phyloP scores from a whole-genome alignment of 2,113 vertebrate genomes.

The Callionymus lyra region DNA sequence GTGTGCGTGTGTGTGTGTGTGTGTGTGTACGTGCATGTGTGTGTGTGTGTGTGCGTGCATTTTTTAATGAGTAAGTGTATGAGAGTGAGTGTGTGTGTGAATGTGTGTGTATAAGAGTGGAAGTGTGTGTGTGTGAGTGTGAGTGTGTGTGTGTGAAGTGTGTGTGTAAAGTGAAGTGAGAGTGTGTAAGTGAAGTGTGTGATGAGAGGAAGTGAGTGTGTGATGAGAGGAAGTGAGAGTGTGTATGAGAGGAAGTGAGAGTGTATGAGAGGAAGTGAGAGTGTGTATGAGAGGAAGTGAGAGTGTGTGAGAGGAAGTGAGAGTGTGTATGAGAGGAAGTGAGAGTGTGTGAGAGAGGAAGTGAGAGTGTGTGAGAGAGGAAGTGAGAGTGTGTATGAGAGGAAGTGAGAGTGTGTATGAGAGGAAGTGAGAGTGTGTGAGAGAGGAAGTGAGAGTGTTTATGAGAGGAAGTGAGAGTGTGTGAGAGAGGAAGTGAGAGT shows the following conservation, averaged over 20 bases:
- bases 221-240: too few relatives aligned
- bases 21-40: constrained; percentile 61
- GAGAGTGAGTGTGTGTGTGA: constrained; percentile 2
- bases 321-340: constrained; percentile 27
- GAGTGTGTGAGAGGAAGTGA: constrained; percentile 64
- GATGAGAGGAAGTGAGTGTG: constrained; percentile 65
- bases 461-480: constrained; percentile 58
- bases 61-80: too few relatives aligned
- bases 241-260: constrained; percentile 43
- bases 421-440: constrained; percentile 9
- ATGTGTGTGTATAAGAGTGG: constrained; percentile 64
- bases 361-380: constrained; percentile 8
- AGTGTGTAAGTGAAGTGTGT: constrained; percentile 8
- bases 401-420: constrained; percentile 43
- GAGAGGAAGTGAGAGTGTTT: constrained; percentile 53
- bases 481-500: constrained; percentile 16
- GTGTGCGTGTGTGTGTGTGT: constrained; percentile 64
- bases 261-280: constrained; percentile 8
- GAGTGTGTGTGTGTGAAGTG: constrained; percentile 44
- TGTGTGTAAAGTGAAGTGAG: constrained; percentile 16
- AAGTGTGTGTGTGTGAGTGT: constrained; percentile 65
- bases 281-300: constrained; percentile 37
- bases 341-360: constrained; percentile 9
- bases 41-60: constrained; percentile 20
- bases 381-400: constrained; percentile 65